Evolutionary conservation across 2,113 vertebrate species (phyloP).

Genomic region (Pontoporia blainvillei): DNA sequence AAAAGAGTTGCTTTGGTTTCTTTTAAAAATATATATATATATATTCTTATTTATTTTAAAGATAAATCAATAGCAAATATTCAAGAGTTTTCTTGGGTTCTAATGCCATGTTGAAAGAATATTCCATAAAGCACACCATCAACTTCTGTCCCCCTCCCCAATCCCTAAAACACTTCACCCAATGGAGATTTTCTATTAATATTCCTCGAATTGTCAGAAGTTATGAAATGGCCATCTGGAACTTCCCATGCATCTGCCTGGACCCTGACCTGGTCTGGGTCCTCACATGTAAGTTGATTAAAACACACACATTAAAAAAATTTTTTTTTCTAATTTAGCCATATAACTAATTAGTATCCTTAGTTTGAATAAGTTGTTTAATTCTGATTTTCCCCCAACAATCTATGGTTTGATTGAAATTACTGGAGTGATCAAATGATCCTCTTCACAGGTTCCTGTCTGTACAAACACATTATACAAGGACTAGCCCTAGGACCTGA

Average conservation of each 20-base stretch:
- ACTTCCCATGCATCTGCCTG: no score
- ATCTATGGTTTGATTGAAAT: neutral
- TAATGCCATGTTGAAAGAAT: constrained; percentile 13
- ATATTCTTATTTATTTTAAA: neutral
- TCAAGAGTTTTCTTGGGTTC: constrained; percentile 28
- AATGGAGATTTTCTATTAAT: neutral
- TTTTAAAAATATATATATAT: neutral
- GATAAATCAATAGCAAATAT: neutral
- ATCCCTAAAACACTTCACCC: neutral
- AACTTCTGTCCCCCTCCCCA: neutral
- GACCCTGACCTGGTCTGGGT: neutral
- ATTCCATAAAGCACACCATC: neutral
- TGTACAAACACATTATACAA: neutral
- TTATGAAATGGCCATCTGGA: no score
- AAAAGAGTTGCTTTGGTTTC: constrained; percentile 7
- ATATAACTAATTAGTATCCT: neutral
- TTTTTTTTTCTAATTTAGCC: neutral
- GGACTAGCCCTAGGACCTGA: neutral
- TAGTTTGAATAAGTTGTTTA: neutral
- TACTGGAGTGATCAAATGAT: neutral
- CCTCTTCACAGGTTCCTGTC: neutral
- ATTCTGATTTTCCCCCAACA: neutral
- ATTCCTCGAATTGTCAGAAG: neutral
- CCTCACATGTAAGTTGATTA: neutral
- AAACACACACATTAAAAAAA: neutral